These are phyloP conservation scores for Seriola quinqueradiata DNA, from an alignment of 2,113 vertebrate genomes.

Conservation along the genomic window DNA sequence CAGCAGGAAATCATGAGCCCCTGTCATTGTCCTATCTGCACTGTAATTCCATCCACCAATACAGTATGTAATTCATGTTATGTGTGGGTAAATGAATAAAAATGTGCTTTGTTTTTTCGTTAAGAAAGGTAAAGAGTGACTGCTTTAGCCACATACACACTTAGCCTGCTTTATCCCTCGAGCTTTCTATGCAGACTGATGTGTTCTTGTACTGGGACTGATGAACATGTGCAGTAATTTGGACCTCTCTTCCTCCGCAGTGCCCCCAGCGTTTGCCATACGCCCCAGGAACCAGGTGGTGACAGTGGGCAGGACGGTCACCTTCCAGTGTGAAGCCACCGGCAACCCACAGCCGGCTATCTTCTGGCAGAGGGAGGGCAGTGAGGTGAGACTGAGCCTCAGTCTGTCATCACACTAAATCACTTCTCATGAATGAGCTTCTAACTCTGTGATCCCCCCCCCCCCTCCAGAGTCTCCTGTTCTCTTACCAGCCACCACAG, in stretches of 20 bases:
- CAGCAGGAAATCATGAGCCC: slow-evolving; percentile 84
- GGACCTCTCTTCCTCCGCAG: slow-evolving; percentile 76
- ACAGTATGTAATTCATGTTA: slow-evolving; percentile 87
- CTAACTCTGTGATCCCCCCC: slow-evolving; percentile 47
- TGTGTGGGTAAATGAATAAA: slow-evolving; percentile 47
- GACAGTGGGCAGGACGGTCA: slow-evolving; percentile 91
- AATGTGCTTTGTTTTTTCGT: slow-evolving; percentile 20
- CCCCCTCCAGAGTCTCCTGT: slow-evolving; percentile 91
- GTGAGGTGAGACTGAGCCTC: slow-evolving; percentile 87
- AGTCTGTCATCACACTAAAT: slow-evolving; percentile 51
- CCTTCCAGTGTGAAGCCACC: slow-evolving; percentile 94
- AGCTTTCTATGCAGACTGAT: slow-evolving; percentile 18
- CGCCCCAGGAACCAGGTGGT: slow-evolving; percentile 94
- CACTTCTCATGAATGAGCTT: slow-evolving; percentile 28
- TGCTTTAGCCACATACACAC: slow-evolving; percentile 5
- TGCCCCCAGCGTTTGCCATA: slow-evolving; percentile 92
- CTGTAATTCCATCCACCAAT: slow-evolving; percentile 88
- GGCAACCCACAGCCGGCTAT: slow-evolving; percentile 96
- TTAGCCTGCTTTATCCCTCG: background rate
- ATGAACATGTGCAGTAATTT: slow-evolving; percentile 52
- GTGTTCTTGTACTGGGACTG: slow-evolving; percentile 24
- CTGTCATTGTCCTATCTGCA: slow-evolving; percentile 89
- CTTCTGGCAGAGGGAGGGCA: slow-evolving; percentile 96
- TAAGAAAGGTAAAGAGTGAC: slow-evolving; percentile 41
- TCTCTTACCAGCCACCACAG: slow-evolving; percentile 96